Percentiles rank a stretch among this genome's conserved stretches.
phyloP scores from a whole-genome alignment of 2,113 vertebrate genomes.

The Equus quagga region DNA sequence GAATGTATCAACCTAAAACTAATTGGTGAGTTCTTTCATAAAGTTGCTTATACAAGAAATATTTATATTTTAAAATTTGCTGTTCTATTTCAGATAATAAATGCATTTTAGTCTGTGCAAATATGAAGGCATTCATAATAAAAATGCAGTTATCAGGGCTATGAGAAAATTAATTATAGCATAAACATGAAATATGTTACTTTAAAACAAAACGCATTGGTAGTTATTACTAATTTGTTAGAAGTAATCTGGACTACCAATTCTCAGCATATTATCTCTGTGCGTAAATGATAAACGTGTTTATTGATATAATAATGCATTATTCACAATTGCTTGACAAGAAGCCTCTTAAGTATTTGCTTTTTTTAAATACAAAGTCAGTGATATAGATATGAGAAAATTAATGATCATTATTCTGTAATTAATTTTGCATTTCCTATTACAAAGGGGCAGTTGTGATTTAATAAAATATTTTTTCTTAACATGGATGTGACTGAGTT shows the following conservation, averaged over 20 bases:
- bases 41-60: neutral
- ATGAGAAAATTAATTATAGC: conserved; percentile 60
- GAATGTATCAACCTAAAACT: conserved; percentile 26
- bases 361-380: conserved; percentile 33
- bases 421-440: conserved; percentile 16
- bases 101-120: conserved; percentile 9
- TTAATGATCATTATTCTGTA: conserved; percentile 29
- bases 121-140: conserved; percentile 62
- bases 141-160: conserved; percentile 55
- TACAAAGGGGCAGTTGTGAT: conserved; percentile 18
- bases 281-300: conserved; percentile 46
- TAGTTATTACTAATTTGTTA: conserved; percentile 58
- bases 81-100: conserved; percentile 49
- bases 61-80: conserved; percentile 31
- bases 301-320: neutral
- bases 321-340: conserved; percentile 37
- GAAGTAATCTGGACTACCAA: conserved; percentile 56
- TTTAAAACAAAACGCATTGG: conserved; percentile 66
- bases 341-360: neutral
- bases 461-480: neutral
- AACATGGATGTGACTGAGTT: neutral
- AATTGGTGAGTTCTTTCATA: neutral
- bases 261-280: conserved; percentile 33
- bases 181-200: conserved; percentile 67
- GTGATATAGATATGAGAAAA: conserved; percentile 24